These are phyloP conservation scores for Brienomyrus longianalis DNA, from an alignment of 2,113 vertebrate species.

Conservation along the genomic window DNA sequence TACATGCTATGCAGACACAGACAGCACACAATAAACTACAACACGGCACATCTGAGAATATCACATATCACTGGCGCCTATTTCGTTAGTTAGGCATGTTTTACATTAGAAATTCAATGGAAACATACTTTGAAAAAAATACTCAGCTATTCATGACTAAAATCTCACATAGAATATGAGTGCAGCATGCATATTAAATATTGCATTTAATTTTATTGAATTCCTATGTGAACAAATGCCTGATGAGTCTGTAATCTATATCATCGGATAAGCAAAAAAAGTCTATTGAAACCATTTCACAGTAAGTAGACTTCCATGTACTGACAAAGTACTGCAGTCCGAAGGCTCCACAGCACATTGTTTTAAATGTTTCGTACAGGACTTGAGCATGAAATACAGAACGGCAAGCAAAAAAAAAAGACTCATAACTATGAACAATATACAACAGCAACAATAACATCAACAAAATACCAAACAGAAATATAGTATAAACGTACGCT, in stretches of 20 bases:
- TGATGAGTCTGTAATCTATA: not conserved
- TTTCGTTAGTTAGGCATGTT: constrained; percentile 32
- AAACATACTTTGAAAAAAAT: not conserved
- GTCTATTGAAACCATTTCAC: not conserved
- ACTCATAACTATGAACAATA: not conserved
- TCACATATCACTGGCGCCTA: constrained; percentile 29
- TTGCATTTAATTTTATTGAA: not conserved
- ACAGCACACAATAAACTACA: constrained; percentile 15
- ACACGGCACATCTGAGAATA: constrained; percentile 38
- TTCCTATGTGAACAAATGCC: not conserved
- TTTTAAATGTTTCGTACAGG: not conserved
- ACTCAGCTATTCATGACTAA: not conserved
- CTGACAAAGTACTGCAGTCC: not conserved
- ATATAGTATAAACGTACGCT: not conserved
- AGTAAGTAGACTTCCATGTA: not conserved
- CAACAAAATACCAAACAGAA: constrained; percentile 6
- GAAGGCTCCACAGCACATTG: not conserved
- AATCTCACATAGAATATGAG: not conserved
- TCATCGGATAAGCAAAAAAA: not conserved
- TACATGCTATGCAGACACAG: not conserved
- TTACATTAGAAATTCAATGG: not conserved
- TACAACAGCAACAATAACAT: not conserved
- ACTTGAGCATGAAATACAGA: not conserved
- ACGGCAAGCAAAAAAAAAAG: not conserved
- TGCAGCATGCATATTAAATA: not conserved